Conservation (phyloP, 2,888 invertebrate genomes). For the Eurois occulta region DNA sequence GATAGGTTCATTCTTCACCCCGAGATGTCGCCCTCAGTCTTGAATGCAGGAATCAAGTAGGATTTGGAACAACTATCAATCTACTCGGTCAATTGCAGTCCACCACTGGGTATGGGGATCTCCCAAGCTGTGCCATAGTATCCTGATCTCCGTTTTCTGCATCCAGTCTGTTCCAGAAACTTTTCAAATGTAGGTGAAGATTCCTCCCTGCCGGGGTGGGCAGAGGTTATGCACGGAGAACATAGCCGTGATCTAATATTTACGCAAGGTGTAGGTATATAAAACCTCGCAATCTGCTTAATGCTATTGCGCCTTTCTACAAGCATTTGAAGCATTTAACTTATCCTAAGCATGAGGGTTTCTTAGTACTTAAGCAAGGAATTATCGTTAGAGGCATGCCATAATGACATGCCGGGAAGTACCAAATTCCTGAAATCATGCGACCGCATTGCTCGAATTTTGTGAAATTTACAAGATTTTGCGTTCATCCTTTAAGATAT, state of each 20-base stretch:
- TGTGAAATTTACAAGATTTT: slow-evolving; percentile 15
- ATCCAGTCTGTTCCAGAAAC: background rate
- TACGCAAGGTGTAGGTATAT: background rate
- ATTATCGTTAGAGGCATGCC: slow-evolving; percentile 19
- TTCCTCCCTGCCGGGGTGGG: no score
- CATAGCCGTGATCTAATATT: background rate
- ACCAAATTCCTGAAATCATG: slow-evolving; percentile 37
- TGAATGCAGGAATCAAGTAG: no score
- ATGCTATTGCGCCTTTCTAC: background rate
- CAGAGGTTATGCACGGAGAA: no score
- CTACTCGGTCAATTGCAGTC: no score
- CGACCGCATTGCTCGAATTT: slow-evolving; percentile 39
- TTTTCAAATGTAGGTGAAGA: background rate
- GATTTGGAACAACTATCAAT: no score
- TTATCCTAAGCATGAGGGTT: background rate
- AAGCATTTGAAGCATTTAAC: slow-evolving; percentile 24
- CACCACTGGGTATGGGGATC: no score
- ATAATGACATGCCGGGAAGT: slow-evolving; percentile 17
- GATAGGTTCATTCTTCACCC: no score
- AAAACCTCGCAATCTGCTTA: background rate
- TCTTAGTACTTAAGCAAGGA: background rate
- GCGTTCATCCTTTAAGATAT: slow-evolving; percentile 1
- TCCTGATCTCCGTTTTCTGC: background rate
- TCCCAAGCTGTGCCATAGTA: no score
- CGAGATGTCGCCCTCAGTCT: no score